phyloP scores from a whole-genome alignment of 2,113 vertebrate genomes.

The Microcebus ravelobensis region DNA sequence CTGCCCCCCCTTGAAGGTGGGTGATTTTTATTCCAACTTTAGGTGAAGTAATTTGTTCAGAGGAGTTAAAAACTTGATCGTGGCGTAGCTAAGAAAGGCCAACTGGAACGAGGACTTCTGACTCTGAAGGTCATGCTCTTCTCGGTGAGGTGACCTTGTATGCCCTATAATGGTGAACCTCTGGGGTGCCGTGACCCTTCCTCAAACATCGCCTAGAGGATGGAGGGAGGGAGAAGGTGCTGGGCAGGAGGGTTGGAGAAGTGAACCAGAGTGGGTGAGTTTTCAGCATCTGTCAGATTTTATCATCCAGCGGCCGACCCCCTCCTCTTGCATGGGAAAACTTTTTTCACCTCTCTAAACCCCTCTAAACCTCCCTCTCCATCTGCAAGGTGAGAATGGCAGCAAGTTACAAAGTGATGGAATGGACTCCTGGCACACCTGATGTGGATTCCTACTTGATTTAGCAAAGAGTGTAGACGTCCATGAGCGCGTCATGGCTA shows the following conservation, averaged over 20 bases:
- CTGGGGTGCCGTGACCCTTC: neutral
- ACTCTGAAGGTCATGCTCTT: too few species aligned
- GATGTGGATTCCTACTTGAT: neutral
- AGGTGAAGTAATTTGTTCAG: neutral
- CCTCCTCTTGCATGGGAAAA: neutral
- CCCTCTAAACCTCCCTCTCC: neutral
- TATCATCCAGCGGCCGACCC: neutral
- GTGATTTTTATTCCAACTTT: neutral
- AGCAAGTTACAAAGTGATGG: neutral
- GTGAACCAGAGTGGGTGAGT: too few species aligned
- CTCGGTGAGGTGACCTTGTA: neutral
- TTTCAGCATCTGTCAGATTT: neutral
- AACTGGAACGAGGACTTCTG: neutral
- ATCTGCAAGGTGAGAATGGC: neutral
- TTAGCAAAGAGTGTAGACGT: accelerated
- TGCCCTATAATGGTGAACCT: accelerated
- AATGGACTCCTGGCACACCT: neutral
- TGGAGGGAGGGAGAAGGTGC: neutral
- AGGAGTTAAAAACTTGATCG: neutral
- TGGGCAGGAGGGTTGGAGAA: neutral
- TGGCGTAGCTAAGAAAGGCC: neutral
- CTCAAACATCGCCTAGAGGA: neutral
- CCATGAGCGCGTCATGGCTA: accelerated
- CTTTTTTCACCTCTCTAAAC: neutral
- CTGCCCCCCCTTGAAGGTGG: neutral